These are phyloP conservation scores for Lonchura striata DNA, from an alignment of 2,113 vertebrate genomes.

Conservation along the genomic window DNA sequence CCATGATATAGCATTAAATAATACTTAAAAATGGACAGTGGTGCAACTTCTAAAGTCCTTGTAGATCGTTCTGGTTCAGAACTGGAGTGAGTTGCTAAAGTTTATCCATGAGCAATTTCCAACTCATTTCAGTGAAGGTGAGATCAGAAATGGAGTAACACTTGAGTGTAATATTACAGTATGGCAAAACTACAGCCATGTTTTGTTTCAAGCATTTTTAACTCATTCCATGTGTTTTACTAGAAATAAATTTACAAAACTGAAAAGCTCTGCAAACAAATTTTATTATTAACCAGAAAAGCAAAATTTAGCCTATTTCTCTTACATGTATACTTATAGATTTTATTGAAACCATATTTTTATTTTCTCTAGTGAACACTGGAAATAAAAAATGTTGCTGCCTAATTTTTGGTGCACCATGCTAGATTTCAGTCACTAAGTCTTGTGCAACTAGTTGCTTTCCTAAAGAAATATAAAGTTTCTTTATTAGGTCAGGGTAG, in stretches of 20 bases:
- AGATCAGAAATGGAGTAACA: background rate
- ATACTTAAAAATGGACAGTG: background rate
- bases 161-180: background rate
- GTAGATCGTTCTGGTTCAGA: rapidly evolving
- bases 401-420: background rate
- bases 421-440: background rate
- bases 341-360: background rate
- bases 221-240: background rate
- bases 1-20: background rate
- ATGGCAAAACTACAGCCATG: background rate
- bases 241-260: background rate
- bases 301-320: rapidly evolving
- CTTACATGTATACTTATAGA: background rate
- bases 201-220: background rate
- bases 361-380: background rate
- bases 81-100: background rate
- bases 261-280: background rate
- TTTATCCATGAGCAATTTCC: background rate
- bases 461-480: background rate
- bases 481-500: background rate
- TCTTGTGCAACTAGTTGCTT: background rate
- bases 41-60: background rate
- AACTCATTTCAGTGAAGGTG: background rate
- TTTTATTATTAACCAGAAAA: background rate
- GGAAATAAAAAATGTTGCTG: background rate